phyloP scores from a whole-genome alignment of 2,113 vertebrate genomes.

The Lipophrys pholis region DNA sequence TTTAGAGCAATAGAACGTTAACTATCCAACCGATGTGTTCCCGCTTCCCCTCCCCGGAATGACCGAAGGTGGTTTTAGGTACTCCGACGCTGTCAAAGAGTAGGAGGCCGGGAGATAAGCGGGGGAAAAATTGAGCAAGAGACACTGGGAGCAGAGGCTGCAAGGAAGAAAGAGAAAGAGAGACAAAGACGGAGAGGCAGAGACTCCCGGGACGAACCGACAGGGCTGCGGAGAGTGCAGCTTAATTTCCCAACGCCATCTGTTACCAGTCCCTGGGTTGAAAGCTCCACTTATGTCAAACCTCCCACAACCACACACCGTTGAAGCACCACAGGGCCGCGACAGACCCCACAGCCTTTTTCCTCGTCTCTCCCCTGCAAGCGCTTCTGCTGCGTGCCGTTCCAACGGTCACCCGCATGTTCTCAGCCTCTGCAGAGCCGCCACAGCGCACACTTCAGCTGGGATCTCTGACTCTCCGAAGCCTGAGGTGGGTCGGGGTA shows the following conservation, averaged over 20 bases:
- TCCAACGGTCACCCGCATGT: conserved; percentile 18
- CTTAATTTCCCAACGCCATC: conserved; percentile 93
- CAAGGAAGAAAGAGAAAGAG: conserved; percentile 26
- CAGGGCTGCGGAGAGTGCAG: conserved; percentile 84
- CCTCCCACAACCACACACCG: conserved; percentile 79
- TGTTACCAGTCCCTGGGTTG: conserved; percentile 87
- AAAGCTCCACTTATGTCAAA: conserved; percentile 87
- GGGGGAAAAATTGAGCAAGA: conserved; percentile 28
- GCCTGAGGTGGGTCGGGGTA: background rate
- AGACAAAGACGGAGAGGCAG: conserved; percentile 62
- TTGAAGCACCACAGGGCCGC: conserved; percentile 50
- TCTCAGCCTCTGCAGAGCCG: conserved; percentile 18
- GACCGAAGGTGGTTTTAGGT: conserved; percentile 14
- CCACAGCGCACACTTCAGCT: conserved; percentile 16
- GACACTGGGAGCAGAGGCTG: conserved; percentile 28
- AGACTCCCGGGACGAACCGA: conserved; percentile 79
- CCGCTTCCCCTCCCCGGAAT: conserved; percentile 28
- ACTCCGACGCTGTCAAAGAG: conserved; percentile 21
- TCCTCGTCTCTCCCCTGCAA: conserved; percentile 17
- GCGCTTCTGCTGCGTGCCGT: conserved; percentile 8
- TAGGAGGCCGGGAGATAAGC: conserved; percentile 21
- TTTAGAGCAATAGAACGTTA: conserved; percentile 17
- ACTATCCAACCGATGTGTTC: conserved; percentile 19
- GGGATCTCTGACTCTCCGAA: conserved; percentile 32
- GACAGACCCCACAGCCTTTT: conserved; percentile 46